Conservation (phyloP, 92 coral and sea anemone species). For the Phenganax subtilis region DNA sequence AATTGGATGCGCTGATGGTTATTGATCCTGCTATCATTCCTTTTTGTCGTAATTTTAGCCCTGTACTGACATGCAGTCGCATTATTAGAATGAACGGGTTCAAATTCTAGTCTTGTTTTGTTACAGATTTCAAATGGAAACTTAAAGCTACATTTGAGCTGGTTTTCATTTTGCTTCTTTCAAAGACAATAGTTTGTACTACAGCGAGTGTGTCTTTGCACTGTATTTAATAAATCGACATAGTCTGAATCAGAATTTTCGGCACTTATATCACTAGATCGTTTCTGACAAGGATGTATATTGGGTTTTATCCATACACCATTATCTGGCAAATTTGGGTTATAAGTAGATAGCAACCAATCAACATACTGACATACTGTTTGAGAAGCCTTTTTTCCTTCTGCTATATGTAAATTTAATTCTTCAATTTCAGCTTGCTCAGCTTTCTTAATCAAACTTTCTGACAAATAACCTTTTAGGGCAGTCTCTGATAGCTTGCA, state of each 20-base stretch:
- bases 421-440: conserved; percentile 41
- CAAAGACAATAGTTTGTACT: too few relatives aligned
- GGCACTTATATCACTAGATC: conserved; percentile 35
- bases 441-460: conserved; percentile 38
- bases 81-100: conserved; percentile 42
- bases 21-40: conserved; percentile 45
- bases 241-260: not conserved
- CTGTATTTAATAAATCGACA: too few relatives aligned
- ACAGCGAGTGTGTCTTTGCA: too few relatives aligned
- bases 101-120: conserved; percentile 47
- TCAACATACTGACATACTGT: conserved; percentile 58
- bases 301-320: conserved; percentile 63
- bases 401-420: conserved; percentile 42
- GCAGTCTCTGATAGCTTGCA: conserved; percentile 46
- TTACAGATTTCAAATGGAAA: conserved; percentile 51
- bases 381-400: conserved; percentile 56
- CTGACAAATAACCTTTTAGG: conserved; percentile 53
- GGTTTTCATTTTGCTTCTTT: not conserved
- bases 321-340: conserved; percentile 61
- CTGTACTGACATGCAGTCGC: conserved; percentile 3
- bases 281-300: conserved; percentile 60
- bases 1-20: conserved; percentile 46
- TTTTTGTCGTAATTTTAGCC: conserved; percentile 12
- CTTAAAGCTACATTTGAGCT: conserved; percentile 40
- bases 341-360: conserved; percentile 60